Evolutionary conservation across 2,113 vertebrate genomes (phyloP), one percentile per base, ranked within the genome.

Genomic region (Notechis scutatus): DNA sequence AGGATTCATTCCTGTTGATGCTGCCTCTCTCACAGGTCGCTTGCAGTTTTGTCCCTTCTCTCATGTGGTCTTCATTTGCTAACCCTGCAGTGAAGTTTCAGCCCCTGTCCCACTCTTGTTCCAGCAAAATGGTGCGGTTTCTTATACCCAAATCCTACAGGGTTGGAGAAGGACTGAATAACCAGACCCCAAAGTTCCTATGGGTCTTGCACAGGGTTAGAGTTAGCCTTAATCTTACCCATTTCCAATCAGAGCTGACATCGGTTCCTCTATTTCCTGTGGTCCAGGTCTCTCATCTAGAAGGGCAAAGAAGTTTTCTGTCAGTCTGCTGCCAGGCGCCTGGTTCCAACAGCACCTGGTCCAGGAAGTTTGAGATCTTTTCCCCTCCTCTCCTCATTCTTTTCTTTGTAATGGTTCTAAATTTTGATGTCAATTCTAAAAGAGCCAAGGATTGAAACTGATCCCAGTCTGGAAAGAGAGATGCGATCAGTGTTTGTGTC

Each of bases 401-500:
- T 24, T 23, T 55, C 5, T n/a, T 74, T 39, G 52, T 15, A 5
- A 20, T 81, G 14, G 7, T 61, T 81, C 74, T 21, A 81, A 34
- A 29, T 11, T 29, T 87, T 23, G 15, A 56, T 92, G n/a, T 57
- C 85, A 39, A n/a, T 52, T 90, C 59, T 29, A n/a, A 69, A 94
- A 0, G n/a, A 91, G 90, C 91, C 92, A 94, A 94, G 52, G 90
- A 24, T 90, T 0, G 0, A 92, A 69, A 7, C 88, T 57, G 94
- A 93, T 93, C 88, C 26, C 29, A 45, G 88, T 81, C 55, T 20
- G 14, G 87, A 96, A 94, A 87, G 94, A 93, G 93, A 92, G 93
- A 34, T 87, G 90, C 0, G 52, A 95, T 93, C 95, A 92, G 95
- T 94, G 96, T 93, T 94, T 96, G 91, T 92, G 93, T 96, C 95